Base-by-base conservation (phyloP, 2,113 vertebrate genomes). In the Erythrocercus mccallii region DNA sequence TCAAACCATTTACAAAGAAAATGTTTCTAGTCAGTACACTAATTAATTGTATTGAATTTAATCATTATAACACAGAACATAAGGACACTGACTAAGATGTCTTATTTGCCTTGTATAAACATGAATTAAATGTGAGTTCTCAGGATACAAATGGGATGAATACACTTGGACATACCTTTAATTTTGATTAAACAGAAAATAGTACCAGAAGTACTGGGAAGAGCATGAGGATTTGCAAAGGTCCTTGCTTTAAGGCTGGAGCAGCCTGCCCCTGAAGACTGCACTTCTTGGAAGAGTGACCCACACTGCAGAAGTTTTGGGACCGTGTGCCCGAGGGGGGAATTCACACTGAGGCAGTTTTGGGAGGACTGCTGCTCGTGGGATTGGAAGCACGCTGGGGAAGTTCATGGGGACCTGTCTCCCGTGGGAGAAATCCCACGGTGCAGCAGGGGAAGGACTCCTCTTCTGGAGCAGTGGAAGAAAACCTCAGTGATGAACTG, bases 381-480 rank as follows among this genome's bases (percentile, higher is more conserved):
- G 4, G 25, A 37, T 6, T 15, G 61, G 60, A 24, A 1, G 20
- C 15, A 23, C 0, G 0, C 6, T 4, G 3, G 20, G 2, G 48
- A 44, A 44, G 3, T 54, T 24, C 15, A 64, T 1, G 1, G 15
- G 7, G 61, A 37, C 2, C 38, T 65, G 25, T 53, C 20, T 28
- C 25, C 10, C 0, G 0, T 9, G 9, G 38, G 61, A 31, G 21
- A 3, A 33, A 37, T 27, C 61, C 61, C 61, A 31, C 4, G 2
- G 31, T 33, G 7, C 11, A 6, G 5, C 12, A 45, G 12, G 15
- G 25, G 11, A 53, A 45, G 25, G 48, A 54, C 4, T 44, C 15
- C 20, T 35, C 9, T 65, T 20, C 25, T 6, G 2, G 12, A 45
- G 25, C 50, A 54, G 15, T 3, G 4, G 8, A 66, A 56, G 77